These are phyloP conservation scores for Pentamera pediparva DNA, from an alignment of 53 echinoderm and acorn worm genomes.

Conservation along the genomic window DNA sequence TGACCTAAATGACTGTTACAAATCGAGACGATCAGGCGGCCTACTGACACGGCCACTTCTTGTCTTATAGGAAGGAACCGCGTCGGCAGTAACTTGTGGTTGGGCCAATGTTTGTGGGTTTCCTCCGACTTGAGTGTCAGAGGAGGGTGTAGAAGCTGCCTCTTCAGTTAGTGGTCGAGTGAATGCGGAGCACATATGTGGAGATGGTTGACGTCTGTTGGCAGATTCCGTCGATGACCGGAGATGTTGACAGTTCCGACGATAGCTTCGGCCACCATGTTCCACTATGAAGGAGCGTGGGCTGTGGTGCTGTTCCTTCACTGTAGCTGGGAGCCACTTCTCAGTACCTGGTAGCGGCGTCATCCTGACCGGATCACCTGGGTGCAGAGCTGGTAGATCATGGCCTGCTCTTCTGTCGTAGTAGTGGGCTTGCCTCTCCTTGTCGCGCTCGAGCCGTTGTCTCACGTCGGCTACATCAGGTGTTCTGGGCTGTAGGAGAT, in stretches of 20 bases:
- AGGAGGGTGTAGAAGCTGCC: neutral
- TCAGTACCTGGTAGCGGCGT: constrained; percentile 17
- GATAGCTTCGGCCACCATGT: constrained; percentile 34
- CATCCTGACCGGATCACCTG: constrained; percentile 23
- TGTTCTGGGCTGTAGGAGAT: constrained; percentile 34
- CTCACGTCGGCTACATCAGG: constrained; percentile 14
- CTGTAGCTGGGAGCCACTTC: constrained; percentile 36
- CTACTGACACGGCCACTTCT: constrained; percentile 27
- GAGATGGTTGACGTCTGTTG: constrained; percentile 19
- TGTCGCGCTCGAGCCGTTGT: constrained; percentile 8
- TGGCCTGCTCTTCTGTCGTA: constrained; percentile 17
- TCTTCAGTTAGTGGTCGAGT: neutral
- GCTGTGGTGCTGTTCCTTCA: constrained; percentile 34
- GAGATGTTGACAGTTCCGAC: constrained; percentile 51
- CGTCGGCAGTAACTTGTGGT: too few species aligned
- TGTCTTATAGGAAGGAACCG: constrained; percentile 2
- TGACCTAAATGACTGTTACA: constrained; percentile 10
- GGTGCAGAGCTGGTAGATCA: constrained; percentile 18
- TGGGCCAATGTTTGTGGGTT: neutral
- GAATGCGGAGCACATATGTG: neutral
- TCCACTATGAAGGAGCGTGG: constrained; percentile 60
- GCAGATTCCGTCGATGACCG: constrained; percentile 28
- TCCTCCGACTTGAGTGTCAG: neutral
- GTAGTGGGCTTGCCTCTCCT: constrained; percentile 22
- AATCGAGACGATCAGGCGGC: constrained; percentile 1